Conservation (phyloP, 2,113 vertebrate genomes). For the Pagrus major region DNA sequence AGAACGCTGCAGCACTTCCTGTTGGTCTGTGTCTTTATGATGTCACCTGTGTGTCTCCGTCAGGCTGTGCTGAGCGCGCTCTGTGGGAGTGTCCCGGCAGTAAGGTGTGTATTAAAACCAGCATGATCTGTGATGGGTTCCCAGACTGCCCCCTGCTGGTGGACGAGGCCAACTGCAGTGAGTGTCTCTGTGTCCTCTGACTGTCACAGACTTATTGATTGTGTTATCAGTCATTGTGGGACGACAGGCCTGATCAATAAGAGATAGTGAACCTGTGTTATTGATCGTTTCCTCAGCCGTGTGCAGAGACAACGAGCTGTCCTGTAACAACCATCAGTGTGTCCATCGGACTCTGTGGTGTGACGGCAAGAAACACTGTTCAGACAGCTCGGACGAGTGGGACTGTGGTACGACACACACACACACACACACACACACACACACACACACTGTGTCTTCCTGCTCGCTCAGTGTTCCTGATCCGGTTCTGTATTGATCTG, state of each 20-base stretch:
- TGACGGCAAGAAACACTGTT: constrained; percentile 90
- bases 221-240: too few relatives aligned
- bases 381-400: constrained; percentile 96
- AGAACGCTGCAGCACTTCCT: too few relatives aligned
- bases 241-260: too few relatives aligned
- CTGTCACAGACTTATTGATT: constrained; percentile 63
- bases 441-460: background rate
- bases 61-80: constrained; percentile 92
- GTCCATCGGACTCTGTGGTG: constrained; percentile 92
- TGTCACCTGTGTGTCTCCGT: background rate
- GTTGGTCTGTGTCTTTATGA: background rate
- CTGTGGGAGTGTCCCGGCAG: constrained; percentile 94
- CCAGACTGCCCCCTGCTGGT: constrained; percentile 92
- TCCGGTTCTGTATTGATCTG: background rate
- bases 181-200: constrained; percentile 65
- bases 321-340: constrained; percentile 93
- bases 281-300: constrained; percentile 80
- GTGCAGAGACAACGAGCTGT: constrained; percentile 89
- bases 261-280: background rate
- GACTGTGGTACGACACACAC: constrained; percentile 86
- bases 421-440: constrained; percentile 1
- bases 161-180: constrained; percentile 97
- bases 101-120: constrained; percentile 89
- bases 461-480: background rate
- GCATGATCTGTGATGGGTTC: constrained; percentile 95